Conservation (phyloP, 92 coral and sea anemone genomes). For the Palythoa heliodiscus region DNA sequence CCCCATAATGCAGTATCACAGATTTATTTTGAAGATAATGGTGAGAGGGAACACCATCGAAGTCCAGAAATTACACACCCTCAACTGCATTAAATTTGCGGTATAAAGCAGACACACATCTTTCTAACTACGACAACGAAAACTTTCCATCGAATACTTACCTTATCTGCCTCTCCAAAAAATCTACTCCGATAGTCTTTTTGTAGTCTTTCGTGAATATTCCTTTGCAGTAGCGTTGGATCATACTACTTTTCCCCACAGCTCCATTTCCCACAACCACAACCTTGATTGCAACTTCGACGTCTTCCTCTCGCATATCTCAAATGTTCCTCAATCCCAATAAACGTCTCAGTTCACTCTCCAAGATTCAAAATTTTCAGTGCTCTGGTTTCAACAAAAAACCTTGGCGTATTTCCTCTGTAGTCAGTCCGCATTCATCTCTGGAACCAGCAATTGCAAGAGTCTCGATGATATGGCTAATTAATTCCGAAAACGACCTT, state of each 20-base stretch:
- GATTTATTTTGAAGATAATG: neutral
- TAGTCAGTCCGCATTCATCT: slow-evolving; percentile 17
- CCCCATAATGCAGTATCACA: neutral
- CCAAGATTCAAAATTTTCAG: neutral
- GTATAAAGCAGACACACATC: neutral
- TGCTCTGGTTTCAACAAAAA: neutral
- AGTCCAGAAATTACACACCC: neutral
- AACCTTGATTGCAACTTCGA: slow-evolving; percentile 98
- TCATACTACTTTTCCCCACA: slow-evolving; percentile 98
- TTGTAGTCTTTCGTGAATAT: slow-evolving; percentile 99
- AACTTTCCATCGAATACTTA: slow-evolving; percentile 28
- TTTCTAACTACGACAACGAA: neutral
- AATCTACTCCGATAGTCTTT: slow-evolving; percentile 99
- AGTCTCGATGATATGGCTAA: slow-evolving; percentile 13
- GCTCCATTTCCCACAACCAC: slow-evolving; percentile 99
- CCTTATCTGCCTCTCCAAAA: slow-evolving; percentile 97
- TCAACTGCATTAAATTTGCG: neutral
- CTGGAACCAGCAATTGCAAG: neutral
- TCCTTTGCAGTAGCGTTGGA: slow-evolving; percentile 98
- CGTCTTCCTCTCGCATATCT: slow-evolving; percentile 97
- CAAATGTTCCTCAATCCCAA: neutral
- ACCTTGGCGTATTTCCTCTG: neutral
- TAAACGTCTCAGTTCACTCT: slow-evolving; percentile 7
- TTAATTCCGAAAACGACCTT: slow-evolving; percentile 17
- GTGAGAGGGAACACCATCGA: neutral